Conservation (phyloP, 2,797 vertebrate species). For the Calcarius lapponicus region DNA sequence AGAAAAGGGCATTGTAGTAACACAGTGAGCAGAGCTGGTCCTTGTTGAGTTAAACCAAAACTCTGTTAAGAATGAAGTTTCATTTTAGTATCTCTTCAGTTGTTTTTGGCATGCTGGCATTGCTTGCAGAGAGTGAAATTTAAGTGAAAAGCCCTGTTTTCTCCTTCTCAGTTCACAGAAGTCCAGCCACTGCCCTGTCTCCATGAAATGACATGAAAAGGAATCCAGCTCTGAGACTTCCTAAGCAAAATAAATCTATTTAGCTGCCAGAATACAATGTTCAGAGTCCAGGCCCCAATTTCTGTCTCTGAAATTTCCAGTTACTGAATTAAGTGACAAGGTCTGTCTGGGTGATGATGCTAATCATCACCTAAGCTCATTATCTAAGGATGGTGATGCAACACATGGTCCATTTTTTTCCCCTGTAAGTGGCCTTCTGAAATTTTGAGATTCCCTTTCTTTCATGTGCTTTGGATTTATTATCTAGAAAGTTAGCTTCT, state of each 20-base stretch:
- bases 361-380: neutral
- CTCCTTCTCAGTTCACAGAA: neutral
- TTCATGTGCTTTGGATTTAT: neutral
- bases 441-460: neutral
- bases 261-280: neutral
- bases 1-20: neutral
- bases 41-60: neutral
- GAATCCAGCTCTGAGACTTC: neutral
- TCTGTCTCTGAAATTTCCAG: neutral
- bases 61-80: neutral
- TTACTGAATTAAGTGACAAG: neutral
- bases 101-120: neutral
- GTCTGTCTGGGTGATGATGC: neutral
- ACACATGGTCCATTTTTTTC: neutral
- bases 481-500: neutral
- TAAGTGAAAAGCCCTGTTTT: neutral
- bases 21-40: neutral
- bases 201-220: neutral
- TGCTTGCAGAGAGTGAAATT: neutral
- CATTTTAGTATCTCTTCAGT: neutral
- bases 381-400: neutral
- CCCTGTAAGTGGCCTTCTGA: neutral
- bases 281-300: neutral
- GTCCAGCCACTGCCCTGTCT: neutral
- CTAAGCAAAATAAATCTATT: neutral